Base-by-base conservation (phyloP, 1,140 invertebrate species). In the Heliothis subflexa region DNA sequence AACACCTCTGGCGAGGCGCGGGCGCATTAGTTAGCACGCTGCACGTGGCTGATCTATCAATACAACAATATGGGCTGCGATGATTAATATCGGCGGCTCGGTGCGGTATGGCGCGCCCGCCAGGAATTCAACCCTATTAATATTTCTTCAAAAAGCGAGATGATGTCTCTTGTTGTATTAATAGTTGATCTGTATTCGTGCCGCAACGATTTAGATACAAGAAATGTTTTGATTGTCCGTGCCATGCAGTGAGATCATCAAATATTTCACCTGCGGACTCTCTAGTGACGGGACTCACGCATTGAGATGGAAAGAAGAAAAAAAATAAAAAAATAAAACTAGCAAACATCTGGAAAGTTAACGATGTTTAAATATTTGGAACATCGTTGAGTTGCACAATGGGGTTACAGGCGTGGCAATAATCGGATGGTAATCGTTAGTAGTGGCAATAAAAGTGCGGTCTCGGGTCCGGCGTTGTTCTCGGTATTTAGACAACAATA, bases 71-170 rank as follows among this genome's bases (percentile, higher is more conserved):
- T 74, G 62, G 70, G 59, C 21, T 13, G 72, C 59, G 55, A 77
- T 80, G 79, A 80, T 80, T 80, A 80, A 80, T 80, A 80, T 47
- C 55, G 21, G 16, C 62, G 64, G 52, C 12, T 57, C 59, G 40
- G 14, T 45, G 61, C 21, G 49, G 55, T 57, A 57, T 25, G 40
- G 16, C 13, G 28, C 78, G 52, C 45, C 54, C 33, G 84, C 83
- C 85, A 86, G 86, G 89, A 90, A 91, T 91, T 83, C 83, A 81
- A 86, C 82, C 85, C 86, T 82, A 90, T 91, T 91, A 91, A 91
- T 91, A 88, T 89, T 89, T 89, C 86, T 89, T 91, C 86, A 86
- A 75, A 75, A 47, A 64, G 47, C 88, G 89, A 87, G 85, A 90
- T 90, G 89, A 74, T 77, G 77, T 79, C 79, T 75, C 82, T 77